A percentile compares a stretch with the other conserved stretches of the same genome.
Evolutionary conservation across 2,113 vertebrate genomes (phyloP).

Genomic region (Clarias batrachus): DNA sequence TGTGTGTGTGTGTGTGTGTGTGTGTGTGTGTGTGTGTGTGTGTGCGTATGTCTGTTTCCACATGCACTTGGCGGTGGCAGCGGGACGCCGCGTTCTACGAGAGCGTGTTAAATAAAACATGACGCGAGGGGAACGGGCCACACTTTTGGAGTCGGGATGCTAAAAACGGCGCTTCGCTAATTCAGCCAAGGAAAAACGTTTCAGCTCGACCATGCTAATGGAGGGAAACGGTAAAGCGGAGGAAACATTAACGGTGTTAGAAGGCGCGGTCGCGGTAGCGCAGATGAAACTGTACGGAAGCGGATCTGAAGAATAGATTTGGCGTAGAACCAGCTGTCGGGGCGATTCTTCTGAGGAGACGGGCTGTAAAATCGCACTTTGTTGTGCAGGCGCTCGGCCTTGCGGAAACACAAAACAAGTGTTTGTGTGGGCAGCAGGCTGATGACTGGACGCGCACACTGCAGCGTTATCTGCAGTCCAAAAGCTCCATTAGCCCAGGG

Average conservation of each 20-base stretch:
- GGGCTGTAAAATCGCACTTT: conserved; percentile 18
- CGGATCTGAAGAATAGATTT: conserved; percentile 20
- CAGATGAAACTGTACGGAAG: conserved; percentile 35
- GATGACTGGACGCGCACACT: conserved; percentile 67
- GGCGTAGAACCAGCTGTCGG: conserved; percentile 37
- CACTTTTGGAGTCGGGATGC: conserved; percentile 13
- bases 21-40: background rate
- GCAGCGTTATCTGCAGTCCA: conserved; percentile 74
- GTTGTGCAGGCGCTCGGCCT: conserved; percentile 31
- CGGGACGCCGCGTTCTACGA: conserved; percentile 12
- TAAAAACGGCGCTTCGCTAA: background rate
- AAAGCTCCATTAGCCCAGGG: conserved; percentile 73
- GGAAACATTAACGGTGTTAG: conserved; percentile 30
- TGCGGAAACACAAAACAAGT: conserved; percentile 41
- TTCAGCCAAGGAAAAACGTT: conserved; percentile 25
- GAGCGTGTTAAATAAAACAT: conserved; percentile 25
- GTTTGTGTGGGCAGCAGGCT: conserved; percentile 60
- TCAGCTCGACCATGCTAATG: conserved; percentile 36
- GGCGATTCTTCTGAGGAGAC: conserved; percentile 10
- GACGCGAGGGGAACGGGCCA: background rate
- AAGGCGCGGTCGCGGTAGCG: conserved; percentile 26
- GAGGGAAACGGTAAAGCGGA: conserved; percentile 6
- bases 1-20: background rate
- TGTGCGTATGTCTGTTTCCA: background rate
- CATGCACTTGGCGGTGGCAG: background rate